A percentile compares a stretch with the other conserved stretches of the same genome.
Evolutionary conservation across 1,140 invertebrate species (phyloP).

Genomic region (Harpegnathos saltator): DNA sequence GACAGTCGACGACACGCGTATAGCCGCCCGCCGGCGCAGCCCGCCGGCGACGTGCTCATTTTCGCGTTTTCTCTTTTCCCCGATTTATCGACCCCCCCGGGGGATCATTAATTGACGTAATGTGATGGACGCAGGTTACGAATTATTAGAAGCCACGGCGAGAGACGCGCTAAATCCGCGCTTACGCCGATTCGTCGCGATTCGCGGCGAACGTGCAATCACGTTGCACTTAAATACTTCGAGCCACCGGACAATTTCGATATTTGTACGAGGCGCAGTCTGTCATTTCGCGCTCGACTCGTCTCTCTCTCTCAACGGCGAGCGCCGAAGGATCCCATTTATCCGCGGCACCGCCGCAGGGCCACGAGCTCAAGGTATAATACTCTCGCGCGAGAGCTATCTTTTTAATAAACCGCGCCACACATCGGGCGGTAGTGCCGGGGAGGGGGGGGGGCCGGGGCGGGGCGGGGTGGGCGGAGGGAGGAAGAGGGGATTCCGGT

Average conservation of each 20-base stretch:
- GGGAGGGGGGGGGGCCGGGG: not conserved
- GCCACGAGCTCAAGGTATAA: too few species aligned
- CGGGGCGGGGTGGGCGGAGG: not conserved
- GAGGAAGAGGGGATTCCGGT: not conserved
- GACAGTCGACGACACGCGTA: too few species aligned
- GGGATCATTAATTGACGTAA: not conserved
- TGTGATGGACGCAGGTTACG: not conserved
- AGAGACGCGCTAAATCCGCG: not conserved
- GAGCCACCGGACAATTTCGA: slow-evolving; percentile 19
- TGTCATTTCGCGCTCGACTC: slow-evolving; percentile 33
- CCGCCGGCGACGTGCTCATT: too few species aligned
- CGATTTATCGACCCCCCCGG: too few species aligned
- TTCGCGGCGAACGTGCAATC: slow-evolving; percentile 5
- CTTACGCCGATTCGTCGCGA: not conserved
- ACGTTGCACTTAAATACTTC: slow-evolving; percentile 17
- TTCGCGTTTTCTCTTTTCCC: not conserved
- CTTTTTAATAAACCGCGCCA: slow-evolving; percentile 46
- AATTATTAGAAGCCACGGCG: slow-evolving; percentile 1
- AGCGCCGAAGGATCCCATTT: slow-evolving; percentile 7
- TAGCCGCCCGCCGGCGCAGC: too few species aligned
- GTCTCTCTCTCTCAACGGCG: not conserved
- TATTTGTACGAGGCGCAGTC: slow-evolving; percentile 4
- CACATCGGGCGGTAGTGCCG: not conserved
- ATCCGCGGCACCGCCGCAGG: not conserved
- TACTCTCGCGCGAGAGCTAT: not conserved